A percentile compares a stretch with the other conserved stretches of the same genome.
phyloP scores from a whole-genome alignment of 2,888 invertebrate genomes.

The Chymomyza caudatula region DNA sequence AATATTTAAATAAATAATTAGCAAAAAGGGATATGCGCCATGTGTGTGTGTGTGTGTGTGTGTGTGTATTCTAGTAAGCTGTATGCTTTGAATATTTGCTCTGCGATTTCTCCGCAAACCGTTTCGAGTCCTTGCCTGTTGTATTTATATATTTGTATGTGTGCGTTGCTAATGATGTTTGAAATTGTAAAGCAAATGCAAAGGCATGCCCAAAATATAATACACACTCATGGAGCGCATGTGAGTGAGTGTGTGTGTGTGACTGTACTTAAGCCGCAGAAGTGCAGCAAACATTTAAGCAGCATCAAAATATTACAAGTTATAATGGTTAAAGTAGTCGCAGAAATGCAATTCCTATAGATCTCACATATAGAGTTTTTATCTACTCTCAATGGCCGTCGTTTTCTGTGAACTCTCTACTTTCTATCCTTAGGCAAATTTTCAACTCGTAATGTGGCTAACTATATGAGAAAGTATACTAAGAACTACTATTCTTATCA shows the following conservation, averaged over 20 bases:
- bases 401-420: no score
- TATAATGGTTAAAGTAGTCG: no score
- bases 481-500: no score
- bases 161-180: conserved; percentile 75
- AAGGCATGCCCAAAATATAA: conserved; percentile 56
- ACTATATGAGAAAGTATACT: no score
- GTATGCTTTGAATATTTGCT: conserved; percentile 28
- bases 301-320: no score
- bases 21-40: conserved; percentile 73
- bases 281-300: not conserved
- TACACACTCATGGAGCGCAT: conserved; percentile 21
- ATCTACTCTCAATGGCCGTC: no score
- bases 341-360: no score
- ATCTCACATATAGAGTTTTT: no score
- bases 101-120: not conserved
- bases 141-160: conserved; percentile 28
- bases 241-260: no score
- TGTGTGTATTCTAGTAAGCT: conserved; percentile 21
- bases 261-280: not conserved
- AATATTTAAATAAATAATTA: conserved; percentile 78
- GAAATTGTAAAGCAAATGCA: conserved; percentile 72
- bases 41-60: conserved; percentile 34
- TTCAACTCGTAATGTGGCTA: no score
- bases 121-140: not conserved
- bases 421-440: no score